A percentile compares a stretch with the other conserved stretches of the same genome.
These are phyloP conservation scores for Kryptolebias marmoratus DNA, from an alignment of 2,113 vertebrate genomes.

Conservation along the genomic window DNA sequence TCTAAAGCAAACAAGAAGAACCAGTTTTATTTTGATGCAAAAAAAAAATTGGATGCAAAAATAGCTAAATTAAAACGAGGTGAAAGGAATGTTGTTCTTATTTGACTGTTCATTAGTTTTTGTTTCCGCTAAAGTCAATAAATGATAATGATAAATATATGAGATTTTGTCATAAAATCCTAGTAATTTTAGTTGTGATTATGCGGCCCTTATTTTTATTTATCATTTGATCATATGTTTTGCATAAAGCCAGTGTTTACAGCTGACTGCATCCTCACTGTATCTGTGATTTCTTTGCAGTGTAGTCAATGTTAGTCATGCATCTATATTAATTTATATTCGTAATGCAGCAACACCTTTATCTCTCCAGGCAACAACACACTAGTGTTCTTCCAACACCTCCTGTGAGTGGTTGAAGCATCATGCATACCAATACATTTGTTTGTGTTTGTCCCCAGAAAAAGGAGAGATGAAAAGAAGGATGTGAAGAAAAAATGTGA, in stretches of 20 bases:
- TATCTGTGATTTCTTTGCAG: slow-evolving; percentile 14
- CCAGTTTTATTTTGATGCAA: too few species aligned
- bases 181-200: too few species aligned
- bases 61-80: too few species aligned
- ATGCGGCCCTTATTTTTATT: too few species aligned
- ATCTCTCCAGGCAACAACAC: slow-evolving; percentile 10
- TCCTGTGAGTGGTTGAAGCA: slow-evolving; percentile 1
- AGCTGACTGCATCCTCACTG: slow-evolving; percentile 14
- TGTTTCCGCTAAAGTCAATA: too few species aligned
- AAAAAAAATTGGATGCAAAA: too few species aligned
- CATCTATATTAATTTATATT: slow-evolving; percentile 32
- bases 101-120: too few species aligned
- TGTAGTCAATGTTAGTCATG: slow-evolving; percentile 2
- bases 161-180: too few species aligned
- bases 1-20: too few species aligned
- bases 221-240: slow-evolving; percentile 19
- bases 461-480: slow-evolving; percentile 23
- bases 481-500: background rate
- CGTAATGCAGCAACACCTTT: slow-evolving; percentile 11
- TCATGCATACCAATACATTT: slow-evolving; percentile 19
- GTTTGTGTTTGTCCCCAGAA: slow-evolving; percentile 20
- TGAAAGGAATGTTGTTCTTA: too few species aligned
- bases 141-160: too few species aligned
- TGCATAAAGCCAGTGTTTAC: background rate
- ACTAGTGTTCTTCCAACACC: slow-evolving; percentile 10